Evolutionary conservation across 2,797 vertebrate species (phyloP), one percentile per base, ranked within the genome.

Genomic region (Rhincodon typus): DNA sequence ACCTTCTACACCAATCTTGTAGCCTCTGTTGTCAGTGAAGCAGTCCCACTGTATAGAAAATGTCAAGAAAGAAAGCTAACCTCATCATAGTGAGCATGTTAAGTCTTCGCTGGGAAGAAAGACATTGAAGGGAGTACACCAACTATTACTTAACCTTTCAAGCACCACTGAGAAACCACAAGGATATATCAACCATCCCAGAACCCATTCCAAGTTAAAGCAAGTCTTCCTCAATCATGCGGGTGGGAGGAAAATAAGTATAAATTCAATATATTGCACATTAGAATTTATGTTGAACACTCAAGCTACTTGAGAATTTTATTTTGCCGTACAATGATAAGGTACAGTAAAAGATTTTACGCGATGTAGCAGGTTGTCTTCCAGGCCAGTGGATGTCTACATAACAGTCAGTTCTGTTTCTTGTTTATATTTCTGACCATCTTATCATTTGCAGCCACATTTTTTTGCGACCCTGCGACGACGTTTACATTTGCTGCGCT

Each of bases 251-350:
- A 69, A 21, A 21, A 70, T 74, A 25, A 34, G 74, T 15, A 13
- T 77, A 84, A 84, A 46, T 46, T 21, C 46, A 84, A 84, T 46
- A 84, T 10, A 46, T 6, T 46, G 42, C 42, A 84, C 21, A 67
- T 66, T 93, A 25, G 10, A 38, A 30, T 93, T 69, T n/a, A 93
- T 69, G 1, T 10, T 93, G 66, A 69, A 90, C 53, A 42, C 90
- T 93, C 90, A 93, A 50, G 94, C 94, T 53, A 17, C 30, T 74
- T 94, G 94, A 94, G 94, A 74, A 94, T 53, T 94, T 94, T 94
- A 94, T 94, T 94, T 53, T 94, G 46, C 53, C 53, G 70, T 53
- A 94, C 70, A 74, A 70, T 94, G 42, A 53, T 53, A 46, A 53
- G 46, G 94, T 94, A 94, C 94, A 72, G 94, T 94, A 50, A 72